Conservation (phyloP, 2,888 invertebrate species). For the Callyntrura guangdongensis region DNA sequence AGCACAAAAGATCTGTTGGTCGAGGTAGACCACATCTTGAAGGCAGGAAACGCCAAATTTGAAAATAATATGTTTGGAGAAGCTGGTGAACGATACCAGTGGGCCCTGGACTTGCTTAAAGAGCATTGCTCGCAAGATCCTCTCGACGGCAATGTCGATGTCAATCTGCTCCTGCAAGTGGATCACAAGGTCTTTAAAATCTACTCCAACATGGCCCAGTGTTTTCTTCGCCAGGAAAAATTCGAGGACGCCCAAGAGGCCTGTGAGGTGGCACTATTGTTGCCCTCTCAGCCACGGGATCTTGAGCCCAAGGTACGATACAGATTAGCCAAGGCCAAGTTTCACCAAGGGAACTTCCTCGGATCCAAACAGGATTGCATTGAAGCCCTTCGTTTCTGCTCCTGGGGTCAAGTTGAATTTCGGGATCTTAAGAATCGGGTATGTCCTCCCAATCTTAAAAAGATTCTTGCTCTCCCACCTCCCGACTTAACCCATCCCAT, state of each 20-base stretch:
- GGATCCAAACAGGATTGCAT: not conserved
- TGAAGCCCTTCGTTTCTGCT: not conserved
- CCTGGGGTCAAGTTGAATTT: constrained; percentile 49
- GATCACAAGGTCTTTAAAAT: constrained; percentile 38
- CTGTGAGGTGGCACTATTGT: constrained; percentile 8
- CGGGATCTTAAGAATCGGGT: constrained; percentile 18
- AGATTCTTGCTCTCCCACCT: too few relatives aligned
- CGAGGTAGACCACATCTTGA: constrained; percentile 32
- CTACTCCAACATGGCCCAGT: constrained; percentile 54
- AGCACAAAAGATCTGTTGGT: not conserved
- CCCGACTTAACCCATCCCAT: not conserved
- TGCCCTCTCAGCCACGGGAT: not conserved
- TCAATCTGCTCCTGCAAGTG: not conserved
- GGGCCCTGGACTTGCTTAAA: constrained; percentile 50
- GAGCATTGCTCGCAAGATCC: too few relatives aligned
- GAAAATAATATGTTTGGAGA: not conserved
- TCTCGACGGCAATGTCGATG: not conserved
- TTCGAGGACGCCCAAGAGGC: constrained; percentile 27
- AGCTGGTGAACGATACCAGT: constrained; percentile 51
- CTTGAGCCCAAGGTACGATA: constrained; percentile 52
- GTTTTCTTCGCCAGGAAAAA: constrained; percentile 4
- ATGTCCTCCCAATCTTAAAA: not conserved
- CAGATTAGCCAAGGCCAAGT: constrained; percentile 12
- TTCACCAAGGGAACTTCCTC: constrained; percentile 8
- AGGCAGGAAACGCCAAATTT: constrained; percentile 46